phyloP scores from a whole-genome alignment of 2,888 invertebrate genomes.

The Gari tellinella region DNA sequence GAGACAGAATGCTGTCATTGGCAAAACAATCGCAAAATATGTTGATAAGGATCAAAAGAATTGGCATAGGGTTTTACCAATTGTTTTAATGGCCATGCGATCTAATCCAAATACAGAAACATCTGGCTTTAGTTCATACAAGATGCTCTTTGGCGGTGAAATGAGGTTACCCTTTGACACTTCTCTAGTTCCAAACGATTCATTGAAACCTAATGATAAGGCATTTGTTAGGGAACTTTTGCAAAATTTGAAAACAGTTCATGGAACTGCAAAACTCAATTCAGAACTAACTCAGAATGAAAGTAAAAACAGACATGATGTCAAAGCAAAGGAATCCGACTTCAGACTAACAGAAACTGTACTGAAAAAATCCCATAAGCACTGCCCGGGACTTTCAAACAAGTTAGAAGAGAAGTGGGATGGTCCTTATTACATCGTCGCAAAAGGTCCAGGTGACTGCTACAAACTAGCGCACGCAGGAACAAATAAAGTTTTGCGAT shows the following conservation, averaged over 20 bases:
- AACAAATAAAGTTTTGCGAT: slow-evolving; percentile 12
- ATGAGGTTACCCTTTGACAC: slow-evolving; percentile 49
- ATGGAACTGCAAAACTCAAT: slow-evolving; percentile 21
- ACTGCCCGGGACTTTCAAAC: slow-evolving; percentile 3
- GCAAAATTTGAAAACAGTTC: slow-evolving; percentile 25
- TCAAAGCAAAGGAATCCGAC: slow-evolving; percentile 27
- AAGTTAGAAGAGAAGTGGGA: slow-evolving; percentile 35
- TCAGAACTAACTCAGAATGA: slow-evolving; percentile 28
- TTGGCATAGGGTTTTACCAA: slow-evolving; percentile 42
- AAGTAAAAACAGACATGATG: slow-evolving; percentile 31
- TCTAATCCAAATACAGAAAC: slow-evolving; percentile 44
- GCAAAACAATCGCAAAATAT: slow-evolving; percentile 37
- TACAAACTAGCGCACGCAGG: slow-evolving; percentile 23
- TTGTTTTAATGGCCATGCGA: slow-evolving; percentile 42
- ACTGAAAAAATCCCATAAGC: slow-evolving; percentile 19
- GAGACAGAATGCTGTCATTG: slow-evolving; percentile 42
- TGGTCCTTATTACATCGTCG: slow-evolving; percentile 22
- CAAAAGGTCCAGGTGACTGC: slow-evolving; percentile 19
- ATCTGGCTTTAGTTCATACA: slow-evolving; percentile 46
- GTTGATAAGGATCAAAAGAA: slow-evolving; percentile 45
- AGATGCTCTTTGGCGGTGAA: slow-evolving; percentile 51
- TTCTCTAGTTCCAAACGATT: slow-evolving; percentile 27
- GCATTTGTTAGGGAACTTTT: slow-evolving; percentile 17
- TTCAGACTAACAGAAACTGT: slow-evolving; percentile 23
- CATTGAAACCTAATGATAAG: slow-evolving; percentile 13